Conservation (phyloP, 2,888 invertebrate genomes). For the Mythimna impura region DNA sequence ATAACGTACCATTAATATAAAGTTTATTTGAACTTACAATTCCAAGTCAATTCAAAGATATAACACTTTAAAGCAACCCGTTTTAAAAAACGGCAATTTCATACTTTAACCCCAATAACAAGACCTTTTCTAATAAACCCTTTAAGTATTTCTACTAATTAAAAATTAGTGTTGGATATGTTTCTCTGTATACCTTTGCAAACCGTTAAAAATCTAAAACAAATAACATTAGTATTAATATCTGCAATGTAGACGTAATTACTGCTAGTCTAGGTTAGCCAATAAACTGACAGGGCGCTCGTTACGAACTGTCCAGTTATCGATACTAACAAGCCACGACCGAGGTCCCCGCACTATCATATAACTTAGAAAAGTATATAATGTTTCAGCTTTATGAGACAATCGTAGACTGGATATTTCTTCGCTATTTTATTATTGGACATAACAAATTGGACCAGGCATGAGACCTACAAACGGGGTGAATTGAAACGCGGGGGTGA, state of each 20-base stretch:
- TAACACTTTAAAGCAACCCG: too few relatives aligned
- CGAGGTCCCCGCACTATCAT: constrained; percentile 30
- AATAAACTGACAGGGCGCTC: constrained; percentile 22
- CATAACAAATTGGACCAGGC: not conserved
- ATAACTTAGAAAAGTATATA: constrained; percentile 13
- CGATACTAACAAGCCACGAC: constrained; percentile 56
- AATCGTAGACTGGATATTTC: constrained; percentile 9
- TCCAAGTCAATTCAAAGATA: too few relatives aligned
- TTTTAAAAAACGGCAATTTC: too few relatives aligned
- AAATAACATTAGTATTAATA: not conserved
- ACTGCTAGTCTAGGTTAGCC: not conserved
- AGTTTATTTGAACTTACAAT: too few relatives aligned
- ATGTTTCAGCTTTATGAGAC: constrained; percentile 22
- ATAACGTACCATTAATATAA: too few relatives aligned
- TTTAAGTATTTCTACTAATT: too few relatives aligned
- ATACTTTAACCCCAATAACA: too few relatives aligned
- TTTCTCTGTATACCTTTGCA: not conserved
- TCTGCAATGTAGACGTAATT: not conserved
- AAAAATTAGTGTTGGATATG: not conserved
- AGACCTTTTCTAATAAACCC: too few relatives aligned
- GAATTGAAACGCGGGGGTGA: too few relatives aligned
- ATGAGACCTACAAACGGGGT: not conserved
- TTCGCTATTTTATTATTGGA: constrained; percentile 31
- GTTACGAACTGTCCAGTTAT: constrained; percentile 38
- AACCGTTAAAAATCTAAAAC: not conserved